Percentiles rank a stretch among this genome's conserved stretches.
phyloP scores from a whole-genome alignment of 92 coral and sea anemone genomes.

The Actinernus sp. region DNA sequence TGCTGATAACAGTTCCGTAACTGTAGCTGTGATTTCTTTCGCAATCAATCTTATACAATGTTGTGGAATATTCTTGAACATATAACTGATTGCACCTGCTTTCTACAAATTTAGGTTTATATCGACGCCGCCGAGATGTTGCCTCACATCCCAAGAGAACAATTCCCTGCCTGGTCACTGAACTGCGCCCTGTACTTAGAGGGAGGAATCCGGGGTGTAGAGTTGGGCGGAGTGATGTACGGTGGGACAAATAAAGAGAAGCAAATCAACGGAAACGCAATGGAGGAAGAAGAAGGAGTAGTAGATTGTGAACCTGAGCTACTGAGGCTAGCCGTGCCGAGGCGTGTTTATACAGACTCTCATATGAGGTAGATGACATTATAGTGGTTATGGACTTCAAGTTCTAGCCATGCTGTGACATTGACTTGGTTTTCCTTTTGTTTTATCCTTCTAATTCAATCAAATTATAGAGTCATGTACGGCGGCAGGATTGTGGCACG shows the following conservation, averaged over 20 bases:
- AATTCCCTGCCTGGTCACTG: constrained; percentile 76
- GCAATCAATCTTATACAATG: too few relatives aligned
- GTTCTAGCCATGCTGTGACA: too few relatives aligned
- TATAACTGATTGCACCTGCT: too few relatives aligned
- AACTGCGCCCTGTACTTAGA: constrained; percentile 67
- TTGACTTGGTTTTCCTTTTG: too few relatives aligned
- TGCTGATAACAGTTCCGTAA: too few relatives aligned
- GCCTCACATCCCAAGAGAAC: constrained; percentile 67
- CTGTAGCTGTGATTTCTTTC: too few relatives aligned
- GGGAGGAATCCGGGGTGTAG: constrained; percentile 80
- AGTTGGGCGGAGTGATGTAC: constrained; percentile 76
- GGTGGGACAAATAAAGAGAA: constrained; percentile 13
- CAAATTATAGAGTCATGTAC: too few relatives aligned
- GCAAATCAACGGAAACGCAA: constrained; percentile 9
- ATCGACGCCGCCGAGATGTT: constrained; percentile 81
- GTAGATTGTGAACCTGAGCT: constrained; percentile 56
- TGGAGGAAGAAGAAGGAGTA: constrained; percentile 8
- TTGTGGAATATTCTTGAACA: too few relatives aligned
- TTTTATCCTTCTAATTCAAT: too few relatives aligned
- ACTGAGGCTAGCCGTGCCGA: constrained; percentile 70
- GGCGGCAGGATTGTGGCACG: too few relatives aligned
- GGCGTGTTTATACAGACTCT: constrained; percentile 74
- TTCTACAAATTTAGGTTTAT: constrained; percentile 61
- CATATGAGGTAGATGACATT: constrained; percentile 58
- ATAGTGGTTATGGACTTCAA: too few relatives aligned